These are phyloP conservation scores for Chironomus striatipennis DNA, from an alignment of 1,140 invertebrate species.

Conservation along the genomic window DNA sequence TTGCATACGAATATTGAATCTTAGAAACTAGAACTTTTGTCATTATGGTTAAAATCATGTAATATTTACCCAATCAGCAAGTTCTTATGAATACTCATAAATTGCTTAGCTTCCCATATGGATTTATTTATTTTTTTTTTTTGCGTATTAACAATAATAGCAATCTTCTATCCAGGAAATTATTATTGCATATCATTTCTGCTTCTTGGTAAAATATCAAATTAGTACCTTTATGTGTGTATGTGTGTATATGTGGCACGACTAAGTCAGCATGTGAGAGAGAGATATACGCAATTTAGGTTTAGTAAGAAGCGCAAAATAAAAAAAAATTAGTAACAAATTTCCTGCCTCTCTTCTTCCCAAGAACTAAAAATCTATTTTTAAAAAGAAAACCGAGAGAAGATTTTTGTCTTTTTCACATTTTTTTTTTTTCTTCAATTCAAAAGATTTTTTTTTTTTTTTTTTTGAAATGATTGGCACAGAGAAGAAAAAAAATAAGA, in stretches of 20 bases:
- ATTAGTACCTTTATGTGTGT: not conserved
- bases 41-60: too few species aligned
- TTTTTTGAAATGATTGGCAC: constrained; percentile 8
- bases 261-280: too few species aligned
- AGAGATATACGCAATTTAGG: not conserved
- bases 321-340: not conserved
- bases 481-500: not conserved
- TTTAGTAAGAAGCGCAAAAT: not conserved
- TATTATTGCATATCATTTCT: not conserved
- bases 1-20: too few species aligned
- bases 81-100: too few species aligned
- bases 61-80: too few species aligned
- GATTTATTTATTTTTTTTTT: too few species aligned
- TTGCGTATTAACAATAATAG: too few species aligned
- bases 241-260: not conserved
- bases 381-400: not conserved
- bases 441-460: not conserved
- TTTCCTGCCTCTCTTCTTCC: not conserved
- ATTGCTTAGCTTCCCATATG: too few species aligned
- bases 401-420: not conserved
- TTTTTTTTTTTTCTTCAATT: not conserved
- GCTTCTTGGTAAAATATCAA: not conserved
- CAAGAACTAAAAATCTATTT: constrained; percentile 14
- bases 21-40: too few species aligned
- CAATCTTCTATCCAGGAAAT: not conserved